These are phyloP conservation scores for Cybosia mesomella DNA, from an alignment of 2,888 invertebrate genomes.

Conservation along the genomic window DNA sequence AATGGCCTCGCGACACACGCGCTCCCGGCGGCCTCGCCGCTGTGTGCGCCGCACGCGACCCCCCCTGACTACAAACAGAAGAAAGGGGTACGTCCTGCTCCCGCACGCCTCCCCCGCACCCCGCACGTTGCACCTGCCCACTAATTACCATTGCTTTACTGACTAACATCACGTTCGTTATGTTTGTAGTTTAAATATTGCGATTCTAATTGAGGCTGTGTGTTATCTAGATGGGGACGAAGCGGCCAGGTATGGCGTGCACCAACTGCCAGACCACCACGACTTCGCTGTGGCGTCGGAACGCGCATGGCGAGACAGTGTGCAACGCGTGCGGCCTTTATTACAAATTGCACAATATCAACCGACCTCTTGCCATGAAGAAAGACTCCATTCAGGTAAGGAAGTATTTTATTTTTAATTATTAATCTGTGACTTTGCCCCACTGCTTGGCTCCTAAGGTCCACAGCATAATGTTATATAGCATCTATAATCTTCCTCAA, in stretches of 20 bases:
- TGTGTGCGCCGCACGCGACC: slow-evolving; percentile 64
- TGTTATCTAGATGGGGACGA: slow-evolving; percentile 86
- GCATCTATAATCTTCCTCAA: no score
- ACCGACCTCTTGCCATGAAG: slow-evolving; percentile 95
- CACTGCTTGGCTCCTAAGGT: no score
- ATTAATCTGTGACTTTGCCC: no score
- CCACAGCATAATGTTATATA: no score
- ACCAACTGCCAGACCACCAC: slow-evolving; percentile 96
- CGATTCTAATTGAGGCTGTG: slow-evolving; percentile 11
- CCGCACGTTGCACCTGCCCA: slow-evolving; percentile 51
- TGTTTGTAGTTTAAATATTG: background rate
- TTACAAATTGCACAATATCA: slow-evolving; percentile 96
- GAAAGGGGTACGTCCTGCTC: slow-evolving; percentile 81
- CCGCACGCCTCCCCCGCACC: slow-evolving; percentile 35
- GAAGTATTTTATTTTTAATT: background rate
- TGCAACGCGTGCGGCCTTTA: slow-evolving; percentile 99
- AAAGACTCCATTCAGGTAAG: slow-evolving; percentile 84
- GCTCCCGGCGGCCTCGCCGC: slow-evolving; percentile 63
- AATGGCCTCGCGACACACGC: slow-evolving; percentile 86
- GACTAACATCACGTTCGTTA: slow-evolving; percentile 48
- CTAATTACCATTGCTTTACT: slow-evolving; percentile 61
- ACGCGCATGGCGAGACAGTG: slow-evolving; percentile 96
- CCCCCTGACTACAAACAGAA: slow-evolving; percentile 84
- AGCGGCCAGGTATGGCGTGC: slow-evolving; percentile 93
- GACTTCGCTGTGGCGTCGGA: slow-evolving; percentile 93